Evolutionary conservation across 1,140 invertebrate genomes (phyloP).

Genomic region (Brachionus plicatilis): DNA sequence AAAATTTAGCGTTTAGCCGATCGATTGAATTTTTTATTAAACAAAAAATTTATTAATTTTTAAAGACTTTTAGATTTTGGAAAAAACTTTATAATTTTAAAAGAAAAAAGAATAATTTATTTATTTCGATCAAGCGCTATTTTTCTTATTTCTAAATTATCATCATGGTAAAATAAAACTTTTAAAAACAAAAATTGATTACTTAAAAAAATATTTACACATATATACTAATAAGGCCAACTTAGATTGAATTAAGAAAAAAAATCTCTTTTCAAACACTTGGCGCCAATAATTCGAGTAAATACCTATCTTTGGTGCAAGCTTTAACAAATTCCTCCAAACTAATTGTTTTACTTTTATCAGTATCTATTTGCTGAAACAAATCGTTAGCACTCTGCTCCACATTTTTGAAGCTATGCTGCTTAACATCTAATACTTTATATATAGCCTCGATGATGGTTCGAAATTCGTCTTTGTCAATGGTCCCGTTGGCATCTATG

Average conservation of each 20-base stretch:
- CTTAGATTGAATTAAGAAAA: not conserved
- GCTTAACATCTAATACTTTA: not conserved
- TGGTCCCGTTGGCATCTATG: not conserved
- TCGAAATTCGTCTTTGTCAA: not conserved
- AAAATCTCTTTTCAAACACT: not conserved
- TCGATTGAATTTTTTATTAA: too few species aligned
- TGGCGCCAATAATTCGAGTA: constrained; percentile 51
- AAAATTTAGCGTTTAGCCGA: too few species aligned
- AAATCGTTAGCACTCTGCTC: not conserved
- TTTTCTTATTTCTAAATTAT: too few species aligned
- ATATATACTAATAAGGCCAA: not conserved
- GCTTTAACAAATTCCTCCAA: constrained; percentile 98
- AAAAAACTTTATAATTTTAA: too few species aligned
- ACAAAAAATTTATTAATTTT: too few species aligned
- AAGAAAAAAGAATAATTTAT: too few species aligned
- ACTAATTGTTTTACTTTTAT: constrained; percentile 93
- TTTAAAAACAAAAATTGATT: not conserved
- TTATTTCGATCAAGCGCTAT: too few species aligned
- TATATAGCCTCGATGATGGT: not conserved
- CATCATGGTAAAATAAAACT: too few species aligned
- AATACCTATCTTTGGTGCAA: constrained; percentile 91
- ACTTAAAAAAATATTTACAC: not conserved
- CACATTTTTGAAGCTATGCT: not conserved
- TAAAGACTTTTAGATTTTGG: too few species aligned
- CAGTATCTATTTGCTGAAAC: constrained; percentile 84